Base-by-base conservation (phyloP, 2,113 vertebrate genomes). In the Salvelinus namaycush region DNA sequence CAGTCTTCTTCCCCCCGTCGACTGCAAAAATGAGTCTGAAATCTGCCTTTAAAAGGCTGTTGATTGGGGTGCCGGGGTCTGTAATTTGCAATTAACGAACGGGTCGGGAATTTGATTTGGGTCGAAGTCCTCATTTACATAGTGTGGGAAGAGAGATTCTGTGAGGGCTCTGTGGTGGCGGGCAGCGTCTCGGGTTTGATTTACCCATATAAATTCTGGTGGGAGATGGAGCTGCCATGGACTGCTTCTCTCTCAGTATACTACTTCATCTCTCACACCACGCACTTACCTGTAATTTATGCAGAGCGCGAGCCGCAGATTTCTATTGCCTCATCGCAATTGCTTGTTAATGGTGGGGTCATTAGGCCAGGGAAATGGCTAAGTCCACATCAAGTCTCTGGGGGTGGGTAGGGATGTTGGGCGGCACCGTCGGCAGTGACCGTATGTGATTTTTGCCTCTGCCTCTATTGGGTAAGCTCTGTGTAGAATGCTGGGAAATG, bases 11-110 rank as follows among this genome's bases (percentile, higher is more conserved):
- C 89, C 84, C 91, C 89, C 84, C 57, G 78, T 85, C 78, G 80
- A 88, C 84, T 83, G 86, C 77, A 83, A 88, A 90, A 93, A 93
- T 92, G 87, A 92, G 89, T 88, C 86, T 87, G 83, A 92, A 93
- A 92, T 93, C 68, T 48, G n/a, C 13, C 83, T 86, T 90, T 87
- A 90, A 94, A 94, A 92, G 89, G 89, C 86, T 74, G 90, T 89
- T 92, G 92, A 93, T 94, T 93, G 92, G 89, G 92, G 92, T 93
- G 89, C 88, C n/a, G 81, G 81, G 92, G 93, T 94, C 92, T 92
- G 91, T 93, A 93, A 93, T 94, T 93, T 94, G 92, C 92, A 94
- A 94, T 94, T 93, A 94, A 92, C 89, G 69, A 91, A 91, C 77
- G 79, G 92, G 91, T 91, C 88, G 82, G 89, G 87, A 92, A 93